phyloP scores from a whole-genome alignment of 1,140 invertebrate species.

The Papilio helenus region DNA sequence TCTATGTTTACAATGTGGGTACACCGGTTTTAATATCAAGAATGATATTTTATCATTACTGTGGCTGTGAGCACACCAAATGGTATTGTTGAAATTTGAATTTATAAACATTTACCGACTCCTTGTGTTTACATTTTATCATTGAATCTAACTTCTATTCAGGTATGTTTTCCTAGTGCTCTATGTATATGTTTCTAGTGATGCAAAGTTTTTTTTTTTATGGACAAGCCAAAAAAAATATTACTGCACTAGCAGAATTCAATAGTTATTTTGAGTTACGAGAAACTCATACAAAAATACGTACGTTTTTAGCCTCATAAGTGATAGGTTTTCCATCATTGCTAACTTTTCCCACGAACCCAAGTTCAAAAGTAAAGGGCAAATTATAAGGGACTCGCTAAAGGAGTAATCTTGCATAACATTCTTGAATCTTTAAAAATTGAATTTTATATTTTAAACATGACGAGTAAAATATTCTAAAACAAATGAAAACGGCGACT shows the following conservation, averaged over 20 bases:
- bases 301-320: not conserved
- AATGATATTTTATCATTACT: slow-evolving; percentile 37
- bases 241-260: not conserved
- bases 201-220: slow-evolving; percentile 15
- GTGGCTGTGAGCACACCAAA: slow-evolving; percentile 5
- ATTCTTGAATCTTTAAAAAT: too few species aligned
- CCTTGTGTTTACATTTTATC: slow-evolving; percentile 6
- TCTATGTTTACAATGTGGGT: slow-evolving; percentile 57
- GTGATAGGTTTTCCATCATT: too few species aligned
- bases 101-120: slow-evolving; percentile 24
- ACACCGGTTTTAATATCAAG: slow-evolving; percentile 55
- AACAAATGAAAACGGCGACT: not conserved
- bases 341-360: not conserved
- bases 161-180: slow-evolving; percentile 21
- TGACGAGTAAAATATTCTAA: not conserved
- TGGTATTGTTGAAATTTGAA: slow-evolving; percentile 36
- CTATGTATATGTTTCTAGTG: slow-evolving; percentile 2
- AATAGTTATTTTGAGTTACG: not conserved
- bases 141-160: not conserved
- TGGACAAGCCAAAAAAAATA: not conserved
- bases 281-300: not conserved
- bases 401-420: too few species aligned
- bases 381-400: too few species aligned
- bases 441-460: not conserved
- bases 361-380: too few species aligned